phyloP scores from a whole-genome alignment of 2,797 vertebrate genomes.

The Pristis pectinata region DNA sequence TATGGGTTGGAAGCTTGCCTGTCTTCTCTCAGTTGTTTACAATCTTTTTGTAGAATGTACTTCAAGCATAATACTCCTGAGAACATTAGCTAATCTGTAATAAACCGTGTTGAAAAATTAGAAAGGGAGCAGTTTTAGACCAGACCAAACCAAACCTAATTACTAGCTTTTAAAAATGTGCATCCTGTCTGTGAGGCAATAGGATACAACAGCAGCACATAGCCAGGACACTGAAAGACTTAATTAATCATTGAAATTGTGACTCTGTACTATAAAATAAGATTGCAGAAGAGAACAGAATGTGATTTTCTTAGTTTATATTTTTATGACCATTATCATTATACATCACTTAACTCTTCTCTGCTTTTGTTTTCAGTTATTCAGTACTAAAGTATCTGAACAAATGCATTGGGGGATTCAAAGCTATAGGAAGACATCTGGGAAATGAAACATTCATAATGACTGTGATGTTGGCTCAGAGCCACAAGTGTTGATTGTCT shows the following conservation, averaged over 20 bases:
- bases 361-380: neutral
- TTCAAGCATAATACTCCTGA: neutral
- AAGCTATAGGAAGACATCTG: neutral
- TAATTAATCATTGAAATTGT: neutral
- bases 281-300: neutral
- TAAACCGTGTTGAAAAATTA: neutral
- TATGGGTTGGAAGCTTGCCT: neutral
- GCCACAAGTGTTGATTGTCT: neutral
- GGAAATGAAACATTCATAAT: neutral
- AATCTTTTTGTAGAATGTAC: neutral
- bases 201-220: neutral
- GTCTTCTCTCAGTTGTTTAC: neutral
- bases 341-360: neutral
- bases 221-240: neutral
- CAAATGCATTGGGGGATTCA: neutral
- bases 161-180: neutral
- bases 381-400: neutral
- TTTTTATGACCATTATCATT: neutral
- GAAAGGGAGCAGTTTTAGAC: neutral
- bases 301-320: neutral
- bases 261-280: neutral
- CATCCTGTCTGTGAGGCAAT: neutral
- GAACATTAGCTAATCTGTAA: slow-evolving; percentile 19
- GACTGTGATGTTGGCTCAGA: neutral
- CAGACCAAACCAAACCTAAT: neutral